Evolutionary conservation across 1,140 invertebrate genomes (phyloP).

Genomic region (Zaprionus taronus): DNA sequence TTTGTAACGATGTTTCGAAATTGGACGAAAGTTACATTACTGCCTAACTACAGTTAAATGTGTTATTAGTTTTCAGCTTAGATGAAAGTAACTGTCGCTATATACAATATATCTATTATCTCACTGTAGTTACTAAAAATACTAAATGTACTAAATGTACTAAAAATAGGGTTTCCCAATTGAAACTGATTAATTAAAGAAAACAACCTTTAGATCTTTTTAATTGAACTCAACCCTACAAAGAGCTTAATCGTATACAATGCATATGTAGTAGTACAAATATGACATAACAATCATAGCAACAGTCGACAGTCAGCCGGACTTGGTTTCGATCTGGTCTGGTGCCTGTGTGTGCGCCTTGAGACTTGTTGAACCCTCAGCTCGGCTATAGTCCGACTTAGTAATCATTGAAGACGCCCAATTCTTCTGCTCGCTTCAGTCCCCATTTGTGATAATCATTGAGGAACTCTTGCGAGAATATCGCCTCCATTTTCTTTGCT

Average conservation of each 20-base stretch:
- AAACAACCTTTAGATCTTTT: conserved; percentile 31
- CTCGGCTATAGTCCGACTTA: conserved; percentile 10
- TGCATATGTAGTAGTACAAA: not conserved
- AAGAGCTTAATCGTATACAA: conserved; percentile 12
- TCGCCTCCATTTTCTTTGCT: conserved; percentile 55
- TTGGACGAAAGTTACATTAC: too few species aligned
- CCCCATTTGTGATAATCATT: conserved; percentile 64
- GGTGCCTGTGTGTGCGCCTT: conserved; percentile 13
- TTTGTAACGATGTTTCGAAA: too few species aligned
- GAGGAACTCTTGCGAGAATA: conserved; percentile 62
- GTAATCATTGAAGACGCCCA: conserved; percentile 74
- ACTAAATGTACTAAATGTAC: too few species aligned
- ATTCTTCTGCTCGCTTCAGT: conserved; percentile 59
- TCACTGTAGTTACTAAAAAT: not conserved
- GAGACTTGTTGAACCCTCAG: conserved; percentile 14
- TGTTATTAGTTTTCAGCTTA: too few species aligned
- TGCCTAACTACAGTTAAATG: too few species aligned
- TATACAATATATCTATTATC: too few species aligned
- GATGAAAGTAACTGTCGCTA: too few species aligned
- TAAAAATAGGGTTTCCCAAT: conserved; percentile 6
- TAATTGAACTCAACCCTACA: conserved; percentile 49
- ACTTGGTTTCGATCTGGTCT: not conserved
- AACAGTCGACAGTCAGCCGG: not conserved
- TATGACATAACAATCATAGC: conserved; percentile 18
- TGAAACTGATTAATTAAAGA: conserved; percentile 21